Percentiles rank a stretch among this genome's conserved stretches.
Evolutionary conservation across 2,888 invertebrate species (phyloP).

Genomic region (Megaustenia siamemsis): DNA sequence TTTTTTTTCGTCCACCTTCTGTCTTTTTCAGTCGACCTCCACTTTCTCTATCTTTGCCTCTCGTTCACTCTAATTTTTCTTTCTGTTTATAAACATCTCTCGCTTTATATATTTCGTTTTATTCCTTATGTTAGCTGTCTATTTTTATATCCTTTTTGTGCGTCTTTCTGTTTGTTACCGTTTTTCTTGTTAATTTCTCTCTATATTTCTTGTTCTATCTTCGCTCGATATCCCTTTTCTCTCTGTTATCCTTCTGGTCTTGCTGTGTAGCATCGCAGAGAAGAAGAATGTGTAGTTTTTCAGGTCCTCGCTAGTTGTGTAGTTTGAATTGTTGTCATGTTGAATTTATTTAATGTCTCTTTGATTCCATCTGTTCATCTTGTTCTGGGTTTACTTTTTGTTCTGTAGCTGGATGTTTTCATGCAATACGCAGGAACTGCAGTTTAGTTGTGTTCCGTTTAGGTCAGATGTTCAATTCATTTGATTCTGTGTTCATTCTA

Average conservation of each 20-base stretch:
- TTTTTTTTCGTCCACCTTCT: neutral
- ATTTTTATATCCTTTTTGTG: neutral
- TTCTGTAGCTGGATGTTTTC: no score
- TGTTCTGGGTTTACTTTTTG: neutral
- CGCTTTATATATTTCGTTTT: neutral
- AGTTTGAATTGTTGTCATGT: no score
- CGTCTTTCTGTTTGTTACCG: neutral
- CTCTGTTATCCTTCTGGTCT: neutral
- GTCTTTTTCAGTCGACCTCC: neutral
- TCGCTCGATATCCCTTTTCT: neutral
- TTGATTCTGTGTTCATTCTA: no score
- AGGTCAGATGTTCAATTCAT: no score
- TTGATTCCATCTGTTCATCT: neutral
- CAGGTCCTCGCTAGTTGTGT: no score
- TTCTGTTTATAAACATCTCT: neutral
- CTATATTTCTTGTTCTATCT: neutral
- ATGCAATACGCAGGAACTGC: no score
- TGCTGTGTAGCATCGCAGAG: neutral
- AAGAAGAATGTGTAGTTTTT: no score
- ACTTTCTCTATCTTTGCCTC: constrained; percentile 89
- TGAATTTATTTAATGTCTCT: no score
- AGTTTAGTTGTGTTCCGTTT: no score
- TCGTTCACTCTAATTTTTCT: constrained; percentile 67
- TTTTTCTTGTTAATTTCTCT: neutral
- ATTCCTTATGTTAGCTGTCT: neutral